A percentile compares a stretch with the other conserved stretches of the same genome.
Evolutionary conservation across 2,797 vertebrate species (phyloP).

Genomic region (Myotis findleyi): DNA sequence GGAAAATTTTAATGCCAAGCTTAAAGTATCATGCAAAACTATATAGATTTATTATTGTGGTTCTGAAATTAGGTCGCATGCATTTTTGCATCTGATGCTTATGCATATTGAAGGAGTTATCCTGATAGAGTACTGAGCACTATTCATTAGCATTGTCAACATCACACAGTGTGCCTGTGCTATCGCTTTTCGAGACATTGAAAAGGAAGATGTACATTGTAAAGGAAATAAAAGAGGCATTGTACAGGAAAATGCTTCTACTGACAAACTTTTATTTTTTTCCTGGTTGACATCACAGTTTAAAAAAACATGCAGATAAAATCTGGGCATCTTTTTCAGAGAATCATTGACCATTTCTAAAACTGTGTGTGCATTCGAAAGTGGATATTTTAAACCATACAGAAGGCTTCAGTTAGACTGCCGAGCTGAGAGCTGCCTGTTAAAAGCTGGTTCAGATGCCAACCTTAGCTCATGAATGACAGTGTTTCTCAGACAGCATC

Average conservation of each 20-base stretch:
- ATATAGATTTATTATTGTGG: not conserved
- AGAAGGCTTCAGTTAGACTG: not conserved
- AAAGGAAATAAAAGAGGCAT: not conserved
- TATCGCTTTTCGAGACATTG: not conserved
- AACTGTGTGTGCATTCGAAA: not conserved
- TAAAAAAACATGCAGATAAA: not conserved
- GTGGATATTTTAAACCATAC: not conserved
- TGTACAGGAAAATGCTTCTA: slow-evolving; percentile 16
- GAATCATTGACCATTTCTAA: not conserved
- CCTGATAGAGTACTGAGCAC: not conserved
- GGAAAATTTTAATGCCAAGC: not conserved
- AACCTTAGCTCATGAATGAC: not conserved
- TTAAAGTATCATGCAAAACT: not conserved
- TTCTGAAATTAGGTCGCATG: not conserved
- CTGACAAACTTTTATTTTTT: not conserved
- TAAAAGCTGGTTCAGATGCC: not conserved
- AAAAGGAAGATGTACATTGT: not conserved
- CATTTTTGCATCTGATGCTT: not conserved
- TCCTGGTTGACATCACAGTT: not conserved
- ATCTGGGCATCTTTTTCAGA: not conserved
- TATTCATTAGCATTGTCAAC: not conserved
- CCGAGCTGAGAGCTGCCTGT: not conserved
- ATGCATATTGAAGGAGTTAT: not conserved
- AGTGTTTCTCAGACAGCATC: not conserved
- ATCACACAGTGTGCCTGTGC: not conserved